Base-by-base conservation (phyloP, 1,140 invertebrate species). In the Euwallacea similis region DNA sequence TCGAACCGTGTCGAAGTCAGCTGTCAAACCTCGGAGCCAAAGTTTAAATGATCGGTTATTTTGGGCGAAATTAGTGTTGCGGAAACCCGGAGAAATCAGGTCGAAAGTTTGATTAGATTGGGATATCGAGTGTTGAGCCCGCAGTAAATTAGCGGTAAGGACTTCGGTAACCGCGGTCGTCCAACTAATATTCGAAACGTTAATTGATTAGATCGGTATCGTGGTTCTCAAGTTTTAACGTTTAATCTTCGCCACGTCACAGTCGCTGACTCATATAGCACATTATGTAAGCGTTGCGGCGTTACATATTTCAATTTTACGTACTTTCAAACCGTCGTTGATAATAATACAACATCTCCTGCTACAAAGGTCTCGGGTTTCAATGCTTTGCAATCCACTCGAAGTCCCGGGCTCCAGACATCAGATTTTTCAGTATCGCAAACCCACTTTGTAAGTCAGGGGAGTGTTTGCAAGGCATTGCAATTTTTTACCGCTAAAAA, bases 331-430 rank as follows among this genome's bases (percentile, higher is more conserved):
- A 53, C 53, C 58, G 65, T 66, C 65, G 54, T 58, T 66, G 53
- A 66, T 66, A 56, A 66, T 66, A 66, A 66, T 66, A 54, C 65
- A 58, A 66, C 65, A 66, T 56, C 54, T 66, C 43, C 43, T 58
- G 53, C 65, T 43, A 58, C 65, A 66, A 66, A 66, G 65, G 53
- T 66, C 58, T 66, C 54, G 53, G 16, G 56, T 58, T 66, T 66
- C 53, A 66, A 66, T 66, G 58, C 65, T 58, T 33, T 66, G 65
- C 65, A 66, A 66, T 66, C 65, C 65, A 66, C 53, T 66, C 53
- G 65, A 59, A 53, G 65, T 66, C 65, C 53, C 13, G 16, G 15
- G 53, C 43, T 44, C 62, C 21, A 65, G 62, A 66, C 65, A 66
- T 66, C 65, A 66, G 54, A 66, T 66, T 66, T 58, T 44, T 13